Conservation (phyloP, 2,888 invertebrate genomes). For the Dynastes tityus region DNA sequence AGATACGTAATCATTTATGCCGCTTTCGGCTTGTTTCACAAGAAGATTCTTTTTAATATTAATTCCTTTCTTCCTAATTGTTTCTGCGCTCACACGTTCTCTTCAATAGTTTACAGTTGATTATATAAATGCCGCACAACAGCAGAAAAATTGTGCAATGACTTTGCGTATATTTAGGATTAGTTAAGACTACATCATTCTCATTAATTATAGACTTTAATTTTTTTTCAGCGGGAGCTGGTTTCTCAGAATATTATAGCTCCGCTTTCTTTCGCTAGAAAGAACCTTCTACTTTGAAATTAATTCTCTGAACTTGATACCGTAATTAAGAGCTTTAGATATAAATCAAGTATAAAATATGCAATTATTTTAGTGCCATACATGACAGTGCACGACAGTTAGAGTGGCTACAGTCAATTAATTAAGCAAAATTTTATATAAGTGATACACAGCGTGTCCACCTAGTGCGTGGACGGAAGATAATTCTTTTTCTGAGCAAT, state of each 20-base stretch:
- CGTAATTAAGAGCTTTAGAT: conserved; percentile 32
- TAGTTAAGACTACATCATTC: conserved; percentile 28
- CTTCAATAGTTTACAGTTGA: conserved; percentile 19
- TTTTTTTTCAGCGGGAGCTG: conserved; percentile 15
- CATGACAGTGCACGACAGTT: neutral
- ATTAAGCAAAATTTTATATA: conserved; percentile 4
- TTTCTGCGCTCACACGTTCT: neutral
- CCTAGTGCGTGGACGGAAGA: no score
- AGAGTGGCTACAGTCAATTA: neutral
- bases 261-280: neutral
- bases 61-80: neutral
- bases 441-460: neutral
- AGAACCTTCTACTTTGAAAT: conserved; percentile 1
- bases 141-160: conserved; percentile 25
- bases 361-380: conserved; percentile 1
- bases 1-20: no score
- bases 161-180: conserved; percentile 36
- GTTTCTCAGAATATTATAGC: conserved; percentile 24
- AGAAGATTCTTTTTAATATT: no score
- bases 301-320: conserved; percentile 34
- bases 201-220: conserved; percentile 28
- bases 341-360: conserved; percentile 27
- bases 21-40: neutral
- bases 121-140: neutral
- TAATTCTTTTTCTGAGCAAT: no score